These are phyloP conservation scores for Rhopalosiphum padi DNA, from an alignment of 1,140 invertebrate species.

Conservation along the genomic window DNA sequence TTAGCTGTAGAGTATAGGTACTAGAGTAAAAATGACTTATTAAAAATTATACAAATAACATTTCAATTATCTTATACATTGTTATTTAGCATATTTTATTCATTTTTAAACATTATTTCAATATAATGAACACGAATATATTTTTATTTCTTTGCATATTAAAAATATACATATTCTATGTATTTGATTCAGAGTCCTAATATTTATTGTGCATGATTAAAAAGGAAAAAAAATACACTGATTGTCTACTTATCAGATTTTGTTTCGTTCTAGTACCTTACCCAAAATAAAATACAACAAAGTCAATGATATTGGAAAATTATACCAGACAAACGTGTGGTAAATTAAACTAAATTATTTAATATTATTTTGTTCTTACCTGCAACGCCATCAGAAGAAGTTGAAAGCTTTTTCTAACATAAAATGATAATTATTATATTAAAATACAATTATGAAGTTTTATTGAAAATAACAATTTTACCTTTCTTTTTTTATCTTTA, in stretches of 20 bases:
- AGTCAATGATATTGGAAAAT: background rate
- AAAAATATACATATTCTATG: too few relatives aligned
- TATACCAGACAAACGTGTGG: background rate
- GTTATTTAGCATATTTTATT: too few relatives aligned
- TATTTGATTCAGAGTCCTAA: background rate
- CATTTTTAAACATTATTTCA: background rate
- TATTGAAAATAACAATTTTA: background rate
- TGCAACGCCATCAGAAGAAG: background rate
- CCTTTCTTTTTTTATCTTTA: constrained; percentile 47
- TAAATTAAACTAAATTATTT: background rate
- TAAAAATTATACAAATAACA: background rate
- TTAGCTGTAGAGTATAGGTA: background rate
- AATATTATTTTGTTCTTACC: background rate
- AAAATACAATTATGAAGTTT: background rate
- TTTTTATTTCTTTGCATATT: too few relatives aligned
- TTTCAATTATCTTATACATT: background rate
- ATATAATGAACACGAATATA: too few relatives aligned
- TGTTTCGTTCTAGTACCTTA: background rate
- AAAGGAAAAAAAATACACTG: background rate
- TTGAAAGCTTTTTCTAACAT: background rate
- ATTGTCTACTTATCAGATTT: background rate
- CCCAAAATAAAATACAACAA: background rate
- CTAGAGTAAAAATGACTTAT: background rate
- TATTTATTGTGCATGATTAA: background rate
- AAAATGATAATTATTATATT: background rate